Evolutionary conservation across 2,113 vertebrate species (phyloP).

Genomic region (Halichoeres trimaculatus): DNA sequence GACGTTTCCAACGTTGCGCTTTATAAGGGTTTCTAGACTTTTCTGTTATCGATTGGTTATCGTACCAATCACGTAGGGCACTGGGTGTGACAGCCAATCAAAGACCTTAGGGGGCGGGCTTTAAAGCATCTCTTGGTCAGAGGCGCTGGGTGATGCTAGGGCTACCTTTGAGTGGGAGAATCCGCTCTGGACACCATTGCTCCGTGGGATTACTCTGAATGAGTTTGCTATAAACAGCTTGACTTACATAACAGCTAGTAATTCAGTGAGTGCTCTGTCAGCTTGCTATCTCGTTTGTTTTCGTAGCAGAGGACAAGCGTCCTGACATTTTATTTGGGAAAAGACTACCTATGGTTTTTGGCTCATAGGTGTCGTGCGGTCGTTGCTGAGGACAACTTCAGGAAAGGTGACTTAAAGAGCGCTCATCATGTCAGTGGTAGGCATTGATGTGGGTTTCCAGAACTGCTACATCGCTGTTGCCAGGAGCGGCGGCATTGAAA

Average conservation of each 20-base stretch:
- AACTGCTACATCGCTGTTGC: conserved; percentile 95
- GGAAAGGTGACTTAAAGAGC: conserved; percentile 42
- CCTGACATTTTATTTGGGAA: conserved; percentile 32
- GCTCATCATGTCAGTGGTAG: conserved; percentile 92
- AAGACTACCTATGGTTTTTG: conserved; percentile 20
- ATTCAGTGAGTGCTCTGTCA: conserved; percentile 51
- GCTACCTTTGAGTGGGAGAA: conserved; percentile 73
- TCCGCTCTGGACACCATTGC: conserved; percentile 72
- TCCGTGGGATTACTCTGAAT: conserved; percentile 73
- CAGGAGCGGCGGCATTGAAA: conserved; percentile 94
- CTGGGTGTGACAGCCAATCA: conserved; percentile 67
- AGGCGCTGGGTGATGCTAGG: conserved; percentile 54
- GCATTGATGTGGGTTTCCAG: conserved; percentile 94
- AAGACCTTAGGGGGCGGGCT: conserved; percentile 56
- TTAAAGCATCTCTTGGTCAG: conserved; percentile 33
- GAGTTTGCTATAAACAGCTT: conserved; percentile 77
- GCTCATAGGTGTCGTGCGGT: conserved; percentile 58
- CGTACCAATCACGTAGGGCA: conserved; percentile 67
- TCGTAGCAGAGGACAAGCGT: conserved; percentile 18
- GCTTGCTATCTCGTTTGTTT: conserved; percentile 24
- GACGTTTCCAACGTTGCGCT: conserved; percentile 52
- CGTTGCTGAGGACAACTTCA: conserved; percentile 52
- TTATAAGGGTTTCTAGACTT: conserved; percentile 77
- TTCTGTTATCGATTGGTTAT: conserved; percentile 72
- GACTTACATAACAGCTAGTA: conserved; percentile 77